Base-by-base conservation (phyloP, 2,888 invertebrate species). In the Spisula subtruncata region DNA sequence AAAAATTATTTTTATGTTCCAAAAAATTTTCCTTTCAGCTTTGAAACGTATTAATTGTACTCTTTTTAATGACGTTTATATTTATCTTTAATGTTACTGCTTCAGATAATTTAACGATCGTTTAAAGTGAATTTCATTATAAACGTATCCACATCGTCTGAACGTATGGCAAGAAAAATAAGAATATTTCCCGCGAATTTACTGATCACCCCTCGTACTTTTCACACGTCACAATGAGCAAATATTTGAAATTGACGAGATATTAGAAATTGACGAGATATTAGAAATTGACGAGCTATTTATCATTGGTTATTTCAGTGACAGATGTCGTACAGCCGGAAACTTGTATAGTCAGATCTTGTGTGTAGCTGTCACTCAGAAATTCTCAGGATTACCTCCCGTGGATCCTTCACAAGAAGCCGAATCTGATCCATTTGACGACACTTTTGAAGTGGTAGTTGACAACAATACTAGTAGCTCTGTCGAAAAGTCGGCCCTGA, bases 321-420 rank as follows among this genome's bases (percentile, higher is more conserved):
- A 85, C 80, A 79, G 85, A 85, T 85, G 85, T 46, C 79, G 85
- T 16, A 85, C 85, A 14, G 85, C 85, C 25, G 85, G 85, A n/a
- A 85, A 85, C 29, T 41, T 85, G 51, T 85, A 85, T 41, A 85
- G 85, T 35, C 85, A 85, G 85, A 85, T 71, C 16, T 41, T 83
- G 6, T 83, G 83, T 51, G 82, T 80, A 10, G 84, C 84, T 16
- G 84, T 84, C 4, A 75, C 75, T 8, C 84, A 84, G 48, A 84
- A 84, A 32, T 84, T 75, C 32, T 48, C 84, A 16, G 71, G 71
- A 14, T 71, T 84, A 32, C 51, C 75, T 14, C 48, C 71, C 10
- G 8, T 66, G 5, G 75, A 84, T 46, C 1, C 20, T 0, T 18
- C 82, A 5, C 29, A 35, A 32, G 66, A 83, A 46, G 41, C 35